Base-by-base conservation (phyloP, 2,888 invertebrate genomes). In the Epirrita christyi region DNA sequence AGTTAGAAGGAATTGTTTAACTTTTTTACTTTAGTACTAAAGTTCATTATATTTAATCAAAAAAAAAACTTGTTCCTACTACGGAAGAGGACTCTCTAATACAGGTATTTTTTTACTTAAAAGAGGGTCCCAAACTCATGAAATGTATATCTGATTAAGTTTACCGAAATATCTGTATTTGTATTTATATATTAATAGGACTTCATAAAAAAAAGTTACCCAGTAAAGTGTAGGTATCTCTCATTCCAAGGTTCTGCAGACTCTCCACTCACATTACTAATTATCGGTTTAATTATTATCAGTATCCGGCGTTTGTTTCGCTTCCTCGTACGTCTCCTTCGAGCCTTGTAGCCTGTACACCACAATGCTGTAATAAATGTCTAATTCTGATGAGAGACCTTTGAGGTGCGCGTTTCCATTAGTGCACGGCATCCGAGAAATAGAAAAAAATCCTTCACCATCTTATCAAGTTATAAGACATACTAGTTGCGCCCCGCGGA, bases 351-450 rank as follows among this genome's bases (percentile, higher is more conserved):
- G 81, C 85, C 85, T 82, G 81, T 77, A 76, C 72, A 75, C 79
- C 79, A 88, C 89, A 89, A 90, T 88, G 80, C 85, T 81, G 82
- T 80, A 83, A 86, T 89, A 87, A 86, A 89, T 80, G 85, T 86
- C 83, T 83, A 80, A 78, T 78, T 84, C 83, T 83, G 85, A 83
- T 78, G 82, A 78, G 79, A 82, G 80, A 80, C 81, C 79, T 81
- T 72, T 72, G 68, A 29, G 41, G 49, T 37, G 69, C 52, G 64
- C 51, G 72, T 59, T 56, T 81, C 75, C 86, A 76, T 71, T 73
- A 44, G 40, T 38, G n/a, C 14, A 66, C 71, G 72, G 29, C 14
- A 55, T 29, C 40, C 37, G 7, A 8, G 7, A 11, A 36, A 11
- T 36, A 36, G 13, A 15, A 40, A 40, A 37, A 38, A 14, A 44